These are phyloP conservation scores for Pocillopora grandis DNA, from an alignment of 92 coral and sea anemone species.

Conservation along the genomic window DNA sequence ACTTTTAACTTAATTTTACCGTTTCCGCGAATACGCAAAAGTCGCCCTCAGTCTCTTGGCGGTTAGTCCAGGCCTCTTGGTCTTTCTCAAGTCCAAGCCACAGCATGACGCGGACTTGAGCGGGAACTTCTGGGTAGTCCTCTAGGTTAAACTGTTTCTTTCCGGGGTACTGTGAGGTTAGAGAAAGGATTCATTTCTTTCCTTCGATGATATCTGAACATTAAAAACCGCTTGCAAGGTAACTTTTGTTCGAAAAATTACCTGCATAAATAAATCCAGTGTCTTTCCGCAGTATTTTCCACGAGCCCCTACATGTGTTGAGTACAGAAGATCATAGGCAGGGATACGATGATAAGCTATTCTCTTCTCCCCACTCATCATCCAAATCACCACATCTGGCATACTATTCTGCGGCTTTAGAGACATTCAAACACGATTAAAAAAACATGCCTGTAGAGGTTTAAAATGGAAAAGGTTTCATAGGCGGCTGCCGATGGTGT, in stretches of 20 bases:
- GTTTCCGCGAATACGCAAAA: slow-evolving; percentile 95
- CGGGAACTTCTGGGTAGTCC: slow-evolving; percentile 92
- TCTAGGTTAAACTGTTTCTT: slow-evolving; percentile 75
- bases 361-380: slow-evolving; percentile 92
- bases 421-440: neutral
- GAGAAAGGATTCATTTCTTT: neutral
- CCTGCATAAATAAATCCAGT: slow-evolving; percentile 76
- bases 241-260: neutral
- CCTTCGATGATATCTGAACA: neutral
- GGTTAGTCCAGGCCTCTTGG: slow-evolving; percentile 92
- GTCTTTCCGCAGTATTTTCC: slow-evolving; percentile 86
- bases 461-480: no score
- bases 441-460: no score
- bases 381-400: slow-evolving; percentile 99
- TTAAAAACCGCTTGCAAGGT: no score
- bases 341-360: slow-evolving; percentile 96
- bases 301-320: slow-evolving; percentile 61
- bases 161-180: slow-evolving; percentile 81
- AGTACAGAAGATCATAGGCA: slow-evolving; percentile 82
- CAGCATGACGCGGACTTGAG: slow-evolving; percentile 78
- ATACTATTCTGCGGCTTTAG: slow-evolving; percentile 96
- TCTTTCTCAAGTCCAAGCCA: slow-evolving; percentile 94
- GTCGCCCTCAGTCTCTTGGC: slow-evolving; percentile 85
- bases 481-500: no score
- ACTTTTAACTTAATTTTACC: slow-evolving; percentile 48